Conservation (phyloP, 2,797 vertebrate genomes). For the Silurus lanzhouensis region DNA sequence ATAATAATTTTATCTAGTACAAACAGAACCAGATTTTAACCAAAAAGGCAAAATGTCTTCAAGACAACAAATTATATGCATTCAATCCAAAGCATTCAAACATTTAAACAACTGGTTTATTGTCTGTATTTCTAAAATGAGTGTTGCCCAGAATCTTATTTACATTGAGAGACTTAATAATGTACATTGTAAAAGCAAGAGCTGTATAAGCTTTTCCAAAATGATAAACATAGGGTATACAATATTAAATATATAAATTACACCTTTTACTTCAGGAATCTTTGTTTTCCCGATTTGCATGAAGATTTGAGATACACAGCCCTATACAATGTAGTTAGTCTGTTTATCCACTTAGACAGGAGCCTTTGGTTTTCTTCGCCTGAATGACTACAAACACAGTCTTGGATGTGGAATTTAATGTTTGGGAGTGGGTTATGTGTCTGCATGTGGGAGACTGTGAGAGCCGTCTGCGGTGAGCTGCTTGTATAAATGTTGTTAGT, state of each 20-base stretch:
- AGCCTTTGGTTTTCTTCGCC: not conserved
- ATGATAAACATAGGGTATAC: not conserved
- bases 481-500: slow-evolving; percentile 19
- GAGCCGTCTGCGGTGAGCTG: slow-evolving; percentile 5
- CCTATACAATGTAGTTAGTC: not conserved
- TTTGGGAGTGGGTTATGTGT: not conserved
- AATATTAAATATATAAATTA: not conserved
- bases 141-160: not conserved
- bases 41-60: not conserved
- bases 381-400: not conserved
- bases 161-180: not conserved
- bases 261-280: not conserved
- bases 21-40: not conserved
- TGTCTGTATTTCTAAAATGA: not conserved
- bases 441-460: not conserved
- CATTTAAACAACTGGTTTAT: not conserved
- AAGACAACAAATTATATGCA: not conserved
- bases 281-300: not conserved
- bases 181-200: not conserved
- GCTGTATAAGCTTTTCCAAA: not conserved
- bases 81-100: not conserved
- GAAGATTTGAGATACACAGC: not conserved
- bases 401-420: not conserved
- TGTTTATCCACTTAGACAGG: not conserved
- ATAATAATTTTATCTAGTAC: not conserved